Base-by-base conservation (phyloP, 2,113 vertebrate genomes). In the Forbesichthys agassizii region DNA sequence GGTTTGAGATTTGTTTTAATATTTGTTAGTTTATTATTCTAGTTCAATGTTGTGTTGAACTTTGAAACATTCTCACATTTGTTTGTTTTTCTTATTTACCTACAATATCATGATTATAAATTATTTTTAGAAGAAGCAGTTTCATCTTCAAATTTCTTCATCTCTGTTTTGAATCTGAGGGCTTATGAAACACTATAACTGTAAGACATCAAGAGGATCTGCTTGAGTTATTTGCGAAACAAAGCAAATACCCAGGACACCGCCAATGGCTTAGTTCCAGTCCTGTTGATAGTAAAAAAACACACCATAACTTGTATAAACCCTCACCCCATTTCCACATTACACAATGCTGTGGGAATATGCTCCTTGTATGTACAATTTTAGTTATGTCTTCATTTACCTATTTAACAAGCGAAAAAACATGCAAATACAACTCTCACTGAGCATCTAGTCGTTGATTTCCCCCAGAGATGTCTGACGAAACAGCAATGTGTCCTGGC, bases 381-480 rank as follows among this genome's bases (percentile, higher is more conserved):
- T 73, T 33, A 54, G 66, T 64, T 72, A 61, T 63, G 51, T 55
- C 73, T 53, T 74, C 76, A 74, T 48, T 59, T 55, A 79, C 71
- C 66, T 27, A 75, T 70, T 55, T 59, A 68, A 49, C 66, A 58
- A 56, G 9, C 3, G 5, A 51, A 48, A 11, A 68, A 79, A 72
- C 53, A 59, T 48, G 16, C 16, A 9, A 65, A 72, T 73, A 69
- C 69, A 78, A 63, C 64, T 33, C 20, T 63, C 46, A 12, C 16
- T 68, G 79, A 74, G 66, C 52, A 76, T 52, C 68, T 63, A 65
- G 68, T 68, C 81, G 71, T 79, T 61, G 80, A 55, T 70, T 54
- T 57, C 33, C 73, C 13, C 64, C 13, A 3, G 68, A 54, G 72
- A 71, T 61, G 18, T 61, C 52, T 33, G 60, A 63, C 13, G 52